Percentiles rank a stretch among this genome's conserved stretches.
Evolutionary conservation across 2,797 vertebrate genomes (phyloP).

Genomic region (Scolopax rusticola): DNA sequence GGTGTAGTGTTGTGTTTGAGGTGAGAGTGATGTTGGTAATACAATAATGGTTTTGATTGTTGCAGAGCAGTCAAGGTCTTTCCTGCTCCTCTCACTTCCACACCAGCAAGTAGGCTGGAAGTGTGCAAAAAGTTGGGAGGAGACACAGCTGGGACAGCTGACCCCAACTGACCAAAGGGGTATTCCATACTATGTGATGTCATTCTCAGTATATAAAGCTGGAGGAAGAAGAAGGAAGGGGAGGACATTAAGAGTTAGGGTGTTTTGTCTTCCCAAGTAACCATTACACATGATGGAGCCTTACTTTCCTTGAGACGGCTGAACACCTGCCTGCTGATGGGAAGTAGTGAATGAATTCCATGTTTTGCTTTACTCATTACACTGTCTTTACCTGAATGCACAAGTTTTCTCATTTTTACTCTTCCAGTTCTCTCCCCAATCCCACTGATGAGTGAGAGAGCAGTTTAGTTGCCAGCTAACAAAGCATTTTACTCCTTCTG

Average conservation of each 20-base stretch:
- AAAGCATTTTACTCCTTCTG: neutral
- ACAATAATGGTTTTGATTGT: neutral
- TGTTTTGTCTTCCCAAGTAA: neutral
- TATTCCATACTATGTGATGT: neutral
- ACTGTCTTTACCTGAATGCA: neutral
- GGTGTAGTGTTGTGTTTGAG: neutral
- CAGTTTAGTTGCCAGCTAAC: neutral
- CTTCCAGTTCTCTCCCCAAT: neutral
- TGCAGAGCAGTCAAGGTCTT: neutral
- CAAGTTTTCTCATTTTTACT: neutral
- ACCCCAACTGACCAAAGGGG: neutral
- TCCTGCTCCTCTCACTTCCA: neutral
- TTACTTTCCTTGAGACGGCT: neutral
- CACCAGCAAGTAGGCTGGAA: neutral
- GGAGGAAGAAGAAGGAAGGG: neutral
- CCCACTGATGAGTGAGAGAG: neutral
- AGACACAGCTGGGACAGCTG: neutral
- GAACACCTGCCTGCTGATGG: neutral
- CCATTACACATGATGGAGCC: neutral
- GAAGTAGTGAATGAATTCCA: neutral
- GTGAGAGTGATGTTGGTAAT: neutral
- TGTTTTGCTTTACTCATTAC: neutral
- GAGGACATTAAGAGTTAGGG: neutral
- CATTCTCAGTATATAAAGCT: neutral
- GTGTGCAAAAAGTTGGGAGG: neutral